Evolutionary conservation across 2,888 invertebrate species (phyloP).

Genomic region (Rutpela maculata): DNA sequence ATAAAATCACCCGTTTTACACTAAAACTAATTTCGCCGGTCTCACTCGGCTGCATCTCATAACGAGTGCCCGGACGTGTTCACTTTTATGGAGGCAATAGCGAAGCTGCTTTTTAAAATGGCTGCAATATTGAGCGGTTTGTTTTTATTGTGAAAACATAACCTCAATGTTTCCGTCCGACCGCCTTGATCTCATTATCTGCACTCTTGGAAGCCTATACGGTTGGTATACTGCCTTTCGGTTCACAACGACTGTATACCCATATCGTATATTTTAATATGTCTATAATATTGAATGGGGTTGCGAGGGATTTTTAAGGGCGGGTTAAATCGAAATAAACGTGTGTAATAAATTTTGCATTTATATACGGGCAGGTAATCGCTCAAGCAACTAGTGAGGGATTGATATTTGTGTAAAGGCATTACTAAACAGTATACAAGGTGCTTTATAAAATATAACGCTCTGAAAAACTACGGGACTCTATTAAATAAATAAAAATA

Average conservation of each 20-base stretch:
- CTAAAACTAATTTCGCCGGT: background rate
- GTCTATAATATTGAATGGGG: slow-evolving; percentile 47
- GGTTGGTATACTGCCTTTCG: slow-evolving; percentile 51
- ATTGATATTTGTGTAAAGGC: background rate
- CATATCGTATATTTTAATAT: slow-evolving; percentile 60
- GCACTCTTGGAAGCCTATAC: slow-evolving; percentile 56
- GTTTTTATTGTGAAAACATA: slow-evolving; percentile 58
- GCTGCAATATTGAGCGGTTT: slow-evolving; percentile 51
- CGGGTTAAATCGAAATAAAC: background rate
- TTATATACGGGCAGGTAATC: background rate
- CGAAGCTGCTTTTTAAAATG: slow-evolving; percentile 50
- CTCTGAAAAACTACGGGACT: too few species aligned
- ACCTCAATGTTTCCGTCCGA: slow-evolving; percentile 59
- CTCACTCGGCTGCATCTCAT: slow-evolving; percentile 11
- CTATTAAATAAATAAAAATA: too few species aligned
- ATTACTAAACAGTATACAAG: background rate
- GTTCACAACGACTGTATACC: slow-evolving; percentile 35
- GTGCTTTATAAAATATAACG: too few species aligned
- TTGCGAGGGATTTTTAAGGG: background rate
- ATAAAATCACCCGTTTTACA: background rate
- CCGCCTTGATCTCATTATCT: slow-evolving; percentile 62
- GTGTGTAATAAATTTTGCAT: background rate
- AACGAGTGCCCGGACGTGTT: slow-evolving; percentile 7
- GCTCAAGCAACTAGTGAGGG: background rate
- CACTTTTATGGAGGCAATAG: slow-evolving; percentile 21